phyloP scores from a whole-genome alignment of 1,140 invertebrate genomes.

The Leptestheria dahalacensis region DNA sequence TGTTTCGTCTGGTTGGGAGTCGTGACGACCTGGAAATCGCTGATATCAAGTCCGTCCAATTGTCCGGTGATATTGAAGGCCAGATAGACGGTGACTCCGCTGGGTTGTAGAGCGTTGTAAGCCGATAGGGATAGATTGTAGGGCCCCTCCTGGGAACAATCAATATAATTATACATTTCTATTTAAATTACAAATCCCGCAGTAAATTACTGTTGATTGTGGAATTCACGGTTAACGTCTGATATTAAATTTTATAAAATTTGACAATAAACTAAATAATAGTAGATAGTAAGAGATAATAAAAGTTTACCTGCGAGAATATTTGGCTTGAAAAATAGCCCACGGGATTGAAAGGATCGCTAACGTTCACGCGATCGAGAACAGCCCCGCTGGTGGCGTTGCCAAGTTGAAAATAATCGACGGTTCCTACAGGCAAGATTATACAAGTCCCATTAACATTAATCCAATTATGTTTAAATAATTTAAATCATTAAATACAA shows the following conservation, averaged over 20 bases:
- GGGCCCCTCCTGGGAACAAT: conserved; percentile 3
- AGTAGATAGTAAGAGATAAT: not conserved
- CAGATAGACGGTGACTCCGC: conserved; percentile 14
- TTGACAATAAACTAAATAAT: not conserved
- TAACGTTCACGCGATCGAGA: not conserved
- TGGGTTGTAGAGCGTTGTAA: not conserved
- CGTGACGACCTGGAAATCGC: conserved; percentile 17
- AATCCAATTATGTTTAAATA: not conserved
- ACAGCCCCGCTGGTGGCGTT: not conserved
- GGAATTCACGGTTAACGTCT: too few relatives aligned
- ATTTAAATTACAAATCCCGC: too few relatives aligned
- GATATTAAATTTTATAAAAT: too few relatives aligned
- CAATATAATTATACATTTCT: not conserved
- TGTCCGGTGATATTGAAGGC: conserved; percentile 17
- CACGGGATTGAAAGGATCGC: not conserved
- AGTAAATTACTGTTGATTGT: too few relatives aligned
- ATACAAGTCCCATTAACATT: not conserved
- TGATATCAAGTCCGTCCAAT: conserved; percentile 11
- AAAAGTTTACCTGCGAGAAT: not conserved
- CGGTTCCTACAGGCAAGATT: conserved; percentile 1
- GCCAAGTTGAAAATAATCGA: not conserved
- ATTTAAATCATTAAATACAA: too few relatives aligned
- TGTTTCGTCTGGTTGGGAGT: conserved; percentile 9
- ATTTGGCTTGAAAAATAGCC: not conserved
- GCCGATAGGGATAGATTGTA: conserved; percentile 3